These are phyloP conservation scores for Dreissena rostriformis DNA, from an alignment of 1,140 invertebrate species.

Conservation along the genomic window DNA sequence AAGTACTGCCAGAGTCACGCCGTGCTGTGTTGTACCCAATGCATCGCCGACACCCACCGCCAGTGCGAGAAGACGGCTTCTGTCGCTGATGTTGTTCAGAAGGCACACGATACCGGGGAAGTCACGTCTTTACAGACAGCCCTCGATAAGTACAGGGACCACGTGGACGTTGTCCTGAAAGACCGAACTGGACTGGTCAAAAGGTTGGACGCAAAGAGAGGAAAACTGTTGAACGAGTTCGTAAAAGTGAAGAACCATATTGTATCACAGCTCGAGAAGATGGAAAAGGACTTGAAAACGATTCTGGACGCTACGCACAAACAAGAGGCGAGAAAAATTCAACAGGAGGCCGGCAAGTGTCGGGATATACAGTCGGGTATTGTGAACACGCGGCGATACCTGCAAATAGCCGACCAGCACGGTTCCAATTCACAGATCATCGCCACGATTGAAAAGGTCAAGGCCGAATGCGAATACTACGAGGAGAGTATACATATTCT, in stretches of 20 bases:
- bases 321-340: conserved; percentile 39
- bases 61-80: conserved; percentile 33
- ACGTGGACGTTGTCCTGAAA: conserved; percentile 32
- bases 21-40: conserved; percentile 29
- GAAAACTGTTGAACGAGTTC: conserved; percentile 41
- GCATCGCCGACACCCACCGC: conserved; percentile 35
- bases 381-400: conserved; percentile 20
- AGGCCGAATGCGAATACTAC: conserved; percentile 49
- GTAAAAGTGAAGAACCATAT: conserved; percentile 30
- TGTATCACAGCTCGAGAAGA: conserved; percentile 46
- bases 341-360: conserved; percentile 34
- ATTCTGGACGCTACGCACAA: conserved; percentile 44
- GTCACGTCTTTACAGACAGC: conserved; percentile 10
- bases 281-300: conserved; percentile 40
- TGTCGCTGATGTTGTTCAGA: conserved; percentile 35
- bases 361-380: conserved; percentile 45
- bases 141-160: conserved; percentile 32
- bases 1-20: conserved; percentile 45
- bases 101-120: conserved; percentile 10
- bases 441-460: conserved; percentile 39
- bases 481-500: conserved; percentile 51
- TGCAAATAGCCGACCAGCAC: conserved; percentile 26
- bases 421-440: conserved; percentile 51
- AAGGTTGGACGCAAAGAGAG: conserved; percentile 49
- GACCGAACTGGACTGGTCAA: conserved; percentile 30